phyloP scores from a whole-genome alignment of 2,888 invertebrate species.

The Noctua pronuba region DNA sequence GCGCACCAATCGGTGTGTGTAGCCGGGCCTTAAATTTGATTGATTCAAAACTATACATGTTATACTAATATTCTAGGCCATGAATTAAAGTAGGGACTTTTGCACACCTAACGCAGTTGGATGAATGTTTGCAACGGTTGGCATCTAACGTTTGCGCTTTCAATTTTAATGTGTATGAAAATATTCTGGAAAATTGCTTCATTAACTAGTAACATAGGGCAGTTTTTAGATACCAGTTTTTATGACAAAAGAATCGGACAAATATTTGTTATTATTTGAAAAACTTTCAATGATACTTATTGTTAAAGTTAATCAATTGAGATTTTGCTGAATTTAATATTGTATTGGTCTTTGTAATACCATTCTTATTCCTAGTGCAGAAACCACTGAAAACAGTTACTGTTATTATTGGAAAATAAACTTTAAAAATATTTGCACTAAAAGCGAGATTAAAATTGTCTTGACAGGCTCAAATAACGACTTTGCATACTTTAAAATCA shows the following conservation, averaged over 20 bases:
- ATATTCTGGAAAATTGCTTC: slow-evolving; percentile 5
- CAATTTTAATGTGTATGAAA: not conserved
- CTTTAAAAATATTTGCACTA: not conserved
- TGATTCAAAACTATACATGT: not conserved
- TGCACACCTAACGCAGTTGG: slow-evolving; percentile 10
- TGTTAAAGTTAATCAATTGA: not conserved
- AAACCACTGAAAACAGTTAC: not conserved
- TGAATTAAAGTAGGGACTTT: not conserved
- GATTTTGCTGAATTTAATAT: not conserved
- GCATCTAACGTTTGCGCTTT: slow-evolving; percentile 39
- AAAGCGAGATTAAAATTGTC: not conserved
- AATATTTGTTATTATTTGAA: not conserved
- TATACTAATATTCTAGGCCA: slow-evolving; percentile 1
- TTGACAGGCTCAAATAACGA: not conserved
- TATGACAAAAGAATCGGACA: not conserved
- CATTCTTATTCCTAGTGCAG: not conserved
- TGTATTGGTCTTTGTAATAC: not conserved
- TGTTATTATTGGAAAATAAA: not conserved
- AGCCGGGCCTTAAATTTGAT: not conserved
- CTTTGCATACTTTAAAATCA: not conserved
- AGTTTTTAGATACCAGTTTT: not conserved
- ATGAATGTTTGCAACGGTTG: slow-evolving; percentile 12
- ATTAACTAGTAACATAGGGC: not conserved
- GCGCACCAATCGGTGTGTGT: too few relatives aligned
- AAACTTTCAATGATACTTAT: not conserved